A percentile compares a stretch with the other conserved stretches of the same genome.
phyloP scores from a whole-genome alignment of 2,113 vertebrate species.

The Tragelaphus scriptus region DNA sequence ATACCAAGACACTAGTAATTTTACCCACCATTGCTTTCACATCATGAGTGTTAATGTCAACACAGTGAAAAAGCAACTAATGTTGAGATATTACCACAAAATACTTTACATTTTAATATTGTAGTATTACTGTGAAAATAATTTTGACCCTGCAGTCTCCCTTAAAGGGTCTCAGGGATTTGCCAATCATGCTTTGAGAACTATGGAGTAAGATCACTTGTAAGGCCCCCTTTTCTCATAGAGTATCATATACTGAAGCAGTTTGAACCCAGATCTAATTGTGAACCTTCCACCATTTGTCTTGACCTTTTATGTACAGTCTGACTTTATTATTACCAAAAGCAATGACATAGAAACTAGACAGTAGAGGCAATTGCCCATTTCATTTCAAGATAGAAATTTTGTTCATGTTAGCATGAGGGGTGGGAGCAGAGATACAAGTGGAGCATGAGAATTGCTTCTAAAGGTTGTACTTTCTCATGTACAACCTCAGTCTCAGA shows the following conservation, averaged over 20 bases:
- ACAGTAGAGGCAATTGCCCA: not conserved
- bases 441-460: not conserved
- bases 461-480: not conserved
- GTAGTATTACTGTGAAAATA: not conserved
- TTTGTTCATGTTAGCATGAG: not conserved
- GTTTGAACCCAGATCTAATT: not conserved
- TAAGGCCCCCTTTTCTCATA: not conserved
- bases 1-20: not conserved
- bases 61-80: not conserved
- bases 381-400: not conserved
- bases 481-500: not conserved
- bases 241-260: not conserved
- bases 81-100: not conserved
- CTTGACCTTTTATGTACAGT: not conserved
- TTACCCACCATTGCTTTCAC: not conserved
- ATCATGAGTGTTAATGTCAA: not conserved
- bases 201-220: not conserved
- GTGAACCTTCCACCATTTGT: not conserved
- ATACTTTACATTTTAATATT: not conserved
- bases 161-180: not conserved
- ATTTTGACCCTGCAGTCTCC: not conserved
- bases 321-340: not conserved
- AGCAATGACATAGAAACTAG: not conserved
- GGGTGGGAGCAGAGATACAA: rapidly evolving
- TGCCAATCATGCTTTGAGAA: not conserved